phyloP scores from a whole-genome alignment of 2,113 vertebrate species.

The Phrynosoma platyrhinos region DNA sequence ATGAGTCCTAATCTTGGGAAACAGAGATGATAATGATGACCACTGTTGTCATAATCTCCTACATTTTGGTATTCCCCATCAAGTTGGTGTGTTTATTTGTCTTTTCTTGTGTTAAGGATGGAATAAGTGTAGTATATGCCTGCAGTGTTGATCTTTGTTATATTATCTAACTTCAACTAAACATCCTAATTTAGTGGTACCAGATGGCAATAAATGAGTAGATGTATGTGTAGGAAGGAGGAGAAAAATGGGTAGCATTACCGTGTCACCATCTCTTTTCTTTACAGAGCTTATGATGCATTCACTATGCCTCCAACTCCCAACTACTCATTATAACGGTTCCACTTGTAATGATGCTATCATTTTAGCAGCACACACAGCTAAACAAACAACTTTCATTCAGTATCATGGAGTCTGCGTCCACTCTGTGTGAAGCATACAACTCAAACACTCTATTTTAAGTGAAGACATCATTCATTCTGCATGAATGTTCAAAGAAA shows the following conservation, averaged over 20 bases:
- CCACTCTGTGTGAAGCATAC: neutral
- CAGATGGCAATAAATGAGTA: too few species aligned
- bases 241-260: neutral
- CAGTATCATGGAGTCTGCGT: neutral
- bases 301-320: neutral
- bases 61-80: too few species aligned
- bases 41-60: too few species aligned
- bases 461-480: neutral
- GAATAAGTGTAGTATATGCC: too few species aligned
- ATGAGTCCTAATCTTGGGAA: too few species aligned
- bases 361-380: neutral
- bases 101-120: too few species aligned
- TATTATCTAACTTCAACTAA: too few species aligned
- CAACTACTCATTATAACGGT: neutral
- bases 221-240: too few species aligned
- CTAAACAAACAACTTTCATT: neutral
- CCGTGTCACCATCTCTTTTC: neutral
- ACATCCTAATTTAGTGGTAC: too few species aligned
- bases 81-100: too few species aligned
- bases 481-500: neutral
- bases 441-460: neutral
- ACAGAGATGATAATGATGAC: too few species aligned
- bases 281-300: neutral
- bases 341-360: neutral
- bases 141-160: too few species aligned